These are phyloP conservation scores for Astropecten irregularis DNA, from an alignment of 53 echinoderm and acorn worm species.

Conservation along the genomic window DNA sequence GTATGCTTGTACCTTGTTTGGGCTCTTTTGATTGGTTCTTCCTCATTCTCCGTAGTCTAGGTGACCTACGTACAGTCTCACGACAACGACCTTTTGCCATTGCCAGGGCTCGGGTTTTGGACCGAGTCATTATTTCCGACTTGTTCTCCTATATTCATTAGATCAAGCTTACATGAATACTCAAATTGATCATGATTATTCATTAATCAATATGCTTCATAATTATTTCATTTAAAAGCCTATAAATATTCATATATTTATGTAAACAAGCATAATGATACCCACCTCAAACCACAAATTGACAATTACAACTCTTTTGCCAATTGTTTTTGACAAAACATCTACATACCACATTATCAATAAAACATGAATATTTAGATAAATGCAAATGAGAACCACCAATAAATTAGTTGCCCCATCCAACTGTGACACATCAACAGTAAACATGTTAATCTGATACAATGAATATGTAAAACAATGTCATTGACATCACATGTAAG, in stretches of 20 bases:
- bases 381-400: constrained; percentile 21
- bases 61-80: constrained; percentile 12
- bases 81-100: constrained; percentile 1
- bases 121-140: constrained; percentile 30
- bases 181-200: neutral
- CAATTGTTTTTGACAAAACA: no score
- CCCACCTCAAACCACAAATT: no score
- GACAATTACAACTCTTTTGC: no score
- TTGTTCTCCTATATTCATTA: constrained; percentile 9
- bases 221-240: no score
- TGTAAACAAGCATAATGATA: neutral
- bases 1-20: constrained; percentile 7
- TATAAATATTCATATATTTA: neutral
- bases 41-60: constrained; percentile 6
- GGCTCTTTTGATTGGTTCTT: constrained; percentile 44
- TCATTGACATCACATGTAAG: no score
- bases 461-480: no score
- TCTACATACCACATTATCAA: no score
- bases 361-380: neutral
- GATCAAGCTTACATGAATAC: neutral
- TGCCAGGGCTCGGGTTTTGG: constrained; percentile 42
- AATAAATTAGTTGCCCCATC: no score
- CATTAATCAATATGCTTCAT: no score
- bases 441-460: no score
- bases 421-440: no score